phyloP scores from a whole-genome alignment of 2,113 vertebrate genomes.

The Lates calcarifer region DNA sequence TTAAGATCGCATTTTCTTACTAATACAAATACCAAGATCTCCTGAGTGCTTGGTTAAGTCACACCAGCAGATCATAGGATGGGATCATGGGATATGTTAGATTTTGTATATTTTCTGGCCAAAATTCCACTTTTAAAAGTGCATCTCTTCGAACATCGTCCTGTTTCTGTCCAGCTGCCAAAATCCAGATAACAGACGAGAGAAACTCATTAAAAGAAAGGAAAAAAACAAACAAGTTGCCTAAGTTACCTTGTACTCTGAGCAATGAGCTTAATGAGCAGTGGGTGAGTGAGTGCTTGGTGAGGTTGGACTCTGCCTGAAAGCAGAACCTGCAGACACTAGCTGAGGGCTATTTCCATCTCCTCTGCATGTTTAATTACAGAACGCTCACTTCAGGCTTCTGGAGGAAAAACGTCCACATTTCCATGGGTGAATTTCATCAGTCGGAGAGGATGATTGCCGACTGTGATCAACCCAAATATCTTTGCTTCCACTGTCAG shows the following conservation, averaged over 20 bases:
- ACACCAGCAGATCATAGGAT: slow-evolving; percentile 9
- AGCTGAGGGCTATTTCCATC: no score
- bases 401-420: background rate
- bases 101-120: background rate
- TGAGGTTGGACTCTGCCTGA: no score
- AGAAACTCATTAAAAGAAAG: no score
- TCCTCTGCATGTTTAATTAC: no score
- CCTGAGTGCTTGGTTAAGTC: slow-evolving; percentile 11
- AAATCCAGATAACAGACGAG: background rate
- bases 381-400: background rate
- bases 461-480: background rate
- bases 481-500: background rate
- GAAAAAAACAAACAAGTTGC: no score
- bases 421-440: background rate
- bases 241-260: no score
- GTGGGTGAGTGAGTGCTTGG: no score
- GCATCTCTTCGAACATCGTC: no score
- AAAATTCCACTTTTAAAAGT: background rate
- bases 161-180: no score
- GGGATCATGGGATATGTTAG: background rate
- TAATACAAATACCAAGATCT: slow-evolving; percentile 13
- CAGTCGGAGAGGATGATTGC: background rate
- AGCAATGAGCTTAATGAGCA: no score
- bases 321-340: no score
- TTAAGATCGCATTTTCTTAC: background rate